Evolutionary conservation across 2,113 vertebrate genomes (phyloP).

Genomic region (Labrus mixtus): DNA sequence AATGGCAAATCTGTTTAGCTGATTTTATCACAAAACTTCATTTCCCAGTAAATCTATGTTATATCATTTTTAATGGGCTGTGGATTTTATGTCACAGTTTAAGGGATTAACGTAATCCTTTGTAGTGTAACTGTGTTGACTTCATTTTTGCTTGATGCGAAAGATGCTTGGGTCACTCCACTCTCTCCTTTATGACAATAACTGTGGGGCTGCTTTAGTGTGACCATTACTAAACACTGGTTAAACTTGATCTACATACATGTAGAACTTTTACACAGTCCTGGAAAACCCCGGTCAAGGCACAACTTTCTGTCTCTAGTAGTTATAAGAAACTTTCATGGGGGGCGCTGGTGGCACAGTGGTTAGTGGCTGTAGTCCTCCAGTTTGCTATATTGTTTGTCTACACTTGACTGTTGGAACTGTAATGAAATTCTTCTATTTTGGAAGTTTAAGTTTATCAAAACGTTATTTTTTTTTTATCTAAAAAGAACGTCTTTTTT

Average conservation of each 20-base stretch:
- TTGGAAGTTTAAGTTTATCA: too few species aligned
- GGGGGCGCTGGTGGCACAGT: too few species aligned
- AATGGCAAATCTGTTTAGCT: constrained; percentile 31
- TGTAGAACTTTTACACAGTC: background rate
- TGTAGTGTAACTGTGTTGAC: constrained; percentile 19
- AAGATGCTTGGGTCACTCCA: background rate
- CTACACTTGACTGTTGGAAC: too few species aligned
- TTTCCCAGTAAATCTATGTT: constrained; percentile 32
- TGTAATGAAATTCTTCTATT: too few species aligned
- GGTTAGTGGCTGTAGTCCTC: too few species aligned
- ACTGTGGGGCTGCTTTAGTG: background rate
- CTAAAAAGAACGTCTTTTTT: too few species aligned
- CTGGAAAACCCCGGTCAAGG: background rate
- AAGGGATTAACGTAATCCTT: constrained; percentile 34
- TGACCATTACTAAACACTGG: background rate
- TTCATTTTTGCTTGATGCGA: constrained; percentile 4
- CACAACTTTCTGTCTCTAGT: background rate
- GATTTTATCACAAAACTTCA: constrained; percentile 22
- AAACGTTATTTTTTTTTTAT: too few species aligned
- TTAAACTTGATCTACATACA: background rate
- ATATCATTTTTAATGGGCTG: constrained; percentile 35
- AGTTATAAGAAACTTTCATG: too few species aligned
- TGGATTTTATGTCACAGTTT: constrained; percentile 29
- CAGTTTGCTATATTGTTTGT: too few species aligned
- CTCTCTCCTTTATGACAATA: background rate